Evolutionary conservation across 2,797 vertebrate genomes (phyloP).

Genomic region (Rhabdophis nuchalis): DNA sequence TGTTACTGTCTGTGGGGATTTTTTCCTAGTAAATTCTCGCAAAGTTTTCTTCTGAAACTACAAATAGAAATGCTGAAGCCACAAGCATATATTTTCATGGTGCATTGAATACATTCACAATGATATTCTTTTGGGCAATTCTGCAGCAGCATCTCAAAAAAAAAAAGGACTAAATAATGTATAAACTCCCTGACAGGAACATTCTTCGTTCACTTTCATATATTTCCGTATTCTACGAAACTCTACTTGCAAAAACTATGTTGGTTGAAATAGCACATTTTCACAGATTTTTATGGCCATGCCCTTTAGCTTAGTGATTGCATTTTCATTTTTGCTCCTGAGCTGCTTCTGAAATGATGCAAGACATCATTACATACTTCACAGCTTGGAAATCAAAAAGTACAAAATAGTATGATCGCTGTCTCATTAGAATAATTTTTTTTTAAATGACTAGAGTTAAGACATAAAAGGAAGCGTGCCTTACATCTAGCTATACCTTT

Average conservation of each 20-base stretch:
- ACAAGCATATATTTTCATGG: no score
- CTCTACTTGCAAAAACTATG: not conserved
- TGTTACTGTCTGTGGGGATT: not conserved
- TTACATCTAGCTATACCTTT: conserved; percentile 7
- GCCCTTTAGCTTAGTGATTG: not conserved
- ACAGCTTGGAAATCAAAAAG: not conserved
- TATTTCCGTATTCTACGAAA: not conserved
- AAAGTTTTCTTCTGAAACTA: not conserved
- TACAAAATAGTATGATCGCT: not conserved
- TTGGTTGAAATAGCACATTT: not conserved
- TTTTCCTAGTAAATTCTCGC: not conserved
- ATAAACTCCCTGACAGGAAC: not conserved
- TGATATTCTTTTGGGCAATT: not conserved
- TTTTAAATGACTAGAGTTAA: not conserved
- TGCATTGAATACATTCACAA: not conserved
- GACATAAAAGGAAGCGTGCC: not conserved
- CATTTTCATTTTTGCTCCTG: not conserved
- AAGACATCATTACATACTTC: not conserved
- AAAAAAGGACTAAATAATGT: not conserved
- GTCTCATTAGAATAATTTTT: not conserved
- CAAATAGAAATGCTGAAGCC: not conserved
- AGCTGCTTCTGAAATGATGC: not conserved
- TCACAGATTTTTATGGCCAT: not conserved
- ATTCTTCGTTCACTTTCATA: not conserved
- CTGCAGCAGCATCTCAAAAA: not conserved